A percentile compares a stretch with the other conserved stretches of the same genome.
Conservation (phyloP, 1,140 invertebrate genomes). For the Micrasema minimum region DNA sequence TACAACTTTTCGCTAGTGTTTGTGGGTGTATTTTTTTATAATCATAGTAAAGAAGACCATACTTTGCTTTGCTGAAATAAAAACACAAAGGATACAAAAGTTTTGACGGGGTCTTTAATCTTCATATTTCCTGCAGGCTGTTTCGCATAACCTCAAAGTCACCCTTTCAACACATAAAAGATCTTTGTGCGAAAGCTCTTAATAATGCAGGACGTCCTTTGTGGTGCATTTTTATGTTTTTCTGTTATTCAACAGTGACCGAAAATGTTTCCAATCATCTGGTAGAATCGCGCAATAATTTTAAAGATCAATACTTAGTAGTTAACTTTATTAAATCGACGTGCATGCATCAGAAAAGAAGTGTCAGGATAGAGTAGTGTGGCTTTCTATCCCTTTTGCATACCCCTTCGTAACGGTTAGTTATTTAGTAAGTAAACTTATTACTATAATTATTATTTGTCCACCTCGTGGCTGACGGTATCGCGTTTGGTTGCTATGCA, state of each 20-base stretch:
- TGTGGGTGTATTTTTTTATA: neutral
- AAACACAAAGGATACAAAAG: conserved; percentile 1
- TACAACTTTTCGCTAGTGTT: neutral
- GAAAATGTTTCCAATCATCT: no score
- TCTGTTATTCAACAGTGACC: neutral
- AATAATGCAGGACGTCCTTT: neutral
- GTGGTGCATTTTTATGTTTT: conserved; percentile 7
- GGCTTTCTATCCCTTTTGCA: no score
- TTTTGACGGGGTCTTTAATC: conserved; percentile 7
- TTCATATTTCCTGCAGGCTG: neutral
- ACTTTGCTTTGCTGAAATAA: neutral
- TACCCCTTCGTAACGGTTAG: no score
- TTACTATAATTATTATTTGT: no score
- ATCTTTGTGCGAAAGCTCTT: conserved; percentile 4
- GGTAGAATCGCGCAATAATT: no score
- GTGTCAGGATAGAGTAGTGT: no score
- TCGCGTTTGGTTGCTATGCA: no score
- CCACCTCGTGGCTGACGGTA: no score
- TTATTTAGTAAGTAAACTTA: no score
- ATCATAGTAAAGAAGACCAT: neutral
- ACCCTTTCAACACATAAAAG: neutral
- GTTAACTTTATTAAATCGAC: no score
- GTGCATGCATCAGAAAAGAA: no score
- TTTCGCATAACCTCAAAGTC: conserved; percentile 16
- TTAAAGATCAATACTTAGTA: no score